Evolutionary conservation across 2,797 vertebrate species (phyloP), one percentile per base, ranked within the genome.

Genomic region (Notolabrus celidotus): DNA sequence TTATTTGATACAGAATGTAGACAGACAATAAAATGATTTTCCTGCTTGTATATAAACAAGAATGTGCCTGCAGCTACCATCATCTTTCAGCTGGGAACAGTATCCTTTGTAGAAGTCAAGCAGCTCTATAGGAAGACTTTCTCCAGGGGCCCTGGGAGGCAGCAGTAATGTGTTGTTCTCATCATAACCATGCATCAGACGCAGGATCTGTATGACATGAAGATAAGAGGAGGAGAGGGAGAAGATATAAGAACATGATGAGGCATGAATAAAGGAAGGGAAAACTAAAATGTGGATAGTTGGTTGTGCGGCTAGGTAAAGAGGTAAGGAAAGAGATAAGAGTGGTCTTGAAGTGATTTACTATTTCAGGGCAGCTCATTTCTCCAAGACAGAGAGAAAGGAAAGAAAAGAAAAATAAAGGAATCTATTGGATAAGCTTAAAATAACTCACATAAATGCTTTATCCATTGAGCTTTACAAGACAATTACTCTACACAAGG

Each of bases 91-190:
- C 25, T 74, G 64, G 15, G 80, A 86, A 62, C 77, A 88, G 62
- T 89, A 42, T 16, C 95, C 92, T 61, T 93, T 86, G 54, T 89
- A 96, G 82, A 92, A 92, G 2, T 97, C 93, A 0, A 96, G 85
- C 34, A 98, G 55, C 74, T 98, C 97, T 0, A 64, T 42, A 4
- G 96, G 95, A 39, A 98, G 92, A 56, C 84, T 89, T 58, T 95
- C 94, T 7, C 96, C 96, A 0, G 95, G 89, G 1, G 50, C n/a
- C 0, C 96, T 94, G 0, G 92, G 93, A 3, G 97, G 96, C 63
- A 99, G 88, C 69, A 96, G 75, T 41, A 98, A 71, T 1, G 74
- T 83, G 39, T 94, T 93, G 39, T 91, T 91, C 41, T 88, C 67
- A 65, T 96, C 86, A 0, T 96, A 96, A 25, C 93, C 95, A 63